Base-by-base conservation (phyloP, 1,140 invertebrate genomes). In the Stegodyphus dumicola region DNA sequence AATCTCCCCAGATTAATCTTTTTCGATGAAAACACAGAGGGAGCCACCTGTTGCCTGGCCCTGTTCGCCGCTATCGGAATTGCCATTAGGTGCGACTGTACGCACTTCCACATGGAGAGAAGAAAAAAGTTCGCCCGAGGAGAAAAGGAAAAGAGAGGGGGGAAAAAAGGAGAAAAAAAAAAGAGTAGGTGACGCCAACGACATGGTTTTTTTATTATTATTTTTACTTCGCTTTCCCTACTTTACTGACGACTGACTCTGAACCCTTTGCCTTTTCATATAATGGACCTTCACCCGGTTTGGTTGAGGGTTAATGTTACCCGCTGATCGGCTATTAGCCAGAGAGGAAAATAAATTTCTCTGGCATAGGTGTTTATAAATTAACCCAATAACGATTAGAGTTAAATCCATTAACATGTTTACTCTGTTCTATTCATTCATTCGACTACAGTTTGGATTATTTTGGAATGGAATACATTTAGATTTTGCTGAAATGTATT, bases 1-100 rank as follows among this genome's bases (percentile, higher is more conserved):
- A 86, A 86, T 86, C 84, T 86, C 84, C 56, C 17, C 51, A 86
- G 84, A 86, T 86, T 86, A 86, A 86, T 86, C 84, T 86, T 78
- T 78, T 78, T 86, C 67, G 84, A 86, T 86, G 84, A 86, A 86
- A 77, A 86, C 84, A 86, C 76, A 74, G 66, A 64, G 65, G 33
- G 10, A 70, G 60, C 84, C 84, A 86, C 84, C 84, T 86, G 84
- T 86, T 86, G 75, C 73, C 65, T 7, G 11, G 11, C 84, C 84
- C 75, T 85, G 74, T 75, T 75, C 70, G 73, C 73, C 76, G n/a
- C 65, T 86, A 86, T 86, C 76, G 84, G 76, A 77, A 71, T 86
- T 86, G 69, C 84, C 84, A 86, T 86, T 86, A 86, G 84, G 84
- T 77, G 66, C 83, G 48, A 71, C 76, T 51, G 56, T 48, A 66